Evolutionary conservation across 2,888 invertebrate genomes (phyloP), one percentile per base, ranked within the genome.

Genomic region (Ditula angustiorana): DNA sequence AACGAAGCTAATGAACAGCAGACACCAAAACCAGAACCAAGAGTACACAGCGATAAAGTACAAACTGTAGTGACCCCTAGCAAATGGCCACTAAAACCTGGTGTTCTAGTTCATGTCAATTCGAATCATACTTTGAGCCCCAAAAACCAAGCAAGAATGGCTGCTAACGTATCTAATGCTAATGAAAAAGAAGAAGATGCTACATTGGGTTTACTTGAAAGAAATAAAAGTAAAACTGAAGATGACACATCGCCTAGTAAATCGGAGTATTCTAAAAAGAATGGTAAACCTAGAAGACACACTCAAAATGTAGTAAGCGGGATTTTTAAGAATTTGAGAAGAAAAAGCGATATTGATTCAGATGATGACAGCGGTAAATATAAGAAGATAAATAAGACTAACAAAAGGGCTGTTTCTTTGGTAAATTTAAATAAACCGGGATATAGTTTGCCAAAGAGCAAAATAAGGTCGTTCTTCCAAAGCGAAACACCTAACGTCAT

Each of bases 41-140:
- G 81, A 75, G 74, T 62, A 49, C 83, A 87, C 35, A 72, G 69
- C 0, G 75, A 83, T 72, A 86, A 85, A 73, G 72, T 70, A 28
- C 86, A 89, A 78, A 81, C 83, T 67, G 82, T 85, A 33, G 82
- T 84, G 23, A 94, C 95, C 21, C 94, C 94, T 2, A 95, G 93
- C 72, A 96, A 96, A 81, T 98, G 98, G 98, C 98, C 98, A 7
- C 88, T 97, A 67, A 96, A 97, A 79, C 97, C 98, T 2, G 98
- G 98, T 58, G 97, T 98, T 59, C 93, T 98, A 78, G 96, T 98
- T 53, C 98, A 98, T 83, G 96, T 97, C 23, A 97, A 97, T 89
- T 96, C 96, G 62, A 95, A 96, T 83, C 96, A 96, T 84, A 96
- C 96, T 74, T 79, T 95, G 13, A 94, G 95, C 73, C 94, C 95